Percentiles rank a stretch among this genome's conserved stretches.
These are phyloP conservation scores for Conger conger DNA, from an alignment of 2,113 vertebrate species.

Conservation along the genomic window DNA sequence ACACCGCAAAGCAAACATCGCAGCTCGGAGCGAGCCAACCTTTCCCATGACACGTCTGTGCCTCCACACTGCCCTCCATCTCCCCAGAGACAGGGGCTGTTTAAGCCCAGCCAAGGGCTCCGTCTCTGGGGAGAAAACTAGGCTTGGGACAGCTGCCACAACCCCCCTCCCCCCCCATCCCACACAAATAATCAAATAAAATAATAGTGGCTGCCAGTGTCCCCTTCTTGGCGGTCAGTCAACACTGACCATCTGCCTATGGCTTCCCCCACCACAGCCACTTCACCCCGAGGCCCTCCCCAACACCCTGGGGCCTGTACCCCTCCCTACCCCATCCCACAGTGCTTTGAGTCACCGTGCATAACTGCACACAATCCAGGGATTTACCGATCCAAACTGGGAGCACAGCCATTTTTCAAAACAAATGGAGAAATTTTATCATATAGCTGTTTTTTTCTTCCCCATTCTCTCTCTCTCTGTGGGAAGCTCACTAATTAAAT, in stretches of 20 bases:
- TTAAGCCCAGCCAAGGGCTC: slow-evolving; percentile 34
- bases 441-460: neutral
- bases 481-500: neutral
- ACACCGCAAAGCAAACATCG: neutral
- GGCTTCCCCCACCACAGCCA: neutral
- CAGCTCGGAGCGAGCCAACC: neutral
- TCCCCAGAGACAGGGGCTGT: neutral
- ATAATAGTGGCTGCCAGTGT: slow-evolving; percentile 15
- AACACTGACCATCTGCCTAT: slow-evolving; percentile 65
- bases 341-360: neutral
- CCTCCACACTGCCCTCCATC: neutral
- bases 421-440: neutral
- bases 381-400: neutral
- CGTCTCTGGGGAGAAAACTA: slow-evolving; percentile 44
- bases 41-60: slow-evolving; percentile 24
- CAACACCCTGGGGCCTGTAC: neutral
- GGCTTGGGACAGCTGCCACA: slow-evolving; percentile 62
- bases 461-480: neutral
- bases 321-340: neutral
- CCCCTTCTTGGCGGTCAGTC: slow-evolving; percentile 5
- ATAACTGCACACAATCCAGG: neutral
- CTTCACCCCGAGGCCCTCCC: neutral
- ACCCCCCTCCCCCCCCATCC: slow-evolving; percentile 34
- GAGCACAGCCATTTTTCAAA: neutral
- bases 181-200: neutral